Base-by-base conservation (phyloP, 2,888 invertebrate species). In the Eudemis profundana region DNA sequence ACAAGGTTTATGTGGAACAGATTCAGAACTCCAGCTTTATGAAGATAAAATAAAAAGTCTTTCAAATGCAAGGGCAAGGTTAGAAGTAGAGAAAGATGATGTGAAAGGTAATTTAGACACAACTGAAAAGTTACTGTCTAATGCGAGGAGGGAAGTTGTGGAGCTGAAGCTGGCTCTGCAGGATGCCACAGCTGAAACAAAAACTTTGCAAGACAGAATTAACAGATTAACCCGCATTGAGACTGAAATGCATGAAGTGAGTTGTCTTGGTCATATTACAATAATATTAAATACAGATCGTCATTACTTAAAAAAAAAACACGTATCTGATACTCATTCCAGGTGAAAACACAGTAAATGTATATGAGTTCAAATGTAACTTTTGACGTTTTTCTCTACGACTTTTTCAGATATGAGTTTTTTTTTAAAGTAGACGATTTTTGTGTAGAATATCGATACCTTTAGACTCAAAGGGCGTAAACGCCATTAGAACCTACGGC, bases 91-190 rank as follows among this genome's bases (percentile, higher is more conserved):
- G 74, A 85, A 95, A 65, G 93, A 93, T 15, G 94, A 94, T 71
- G 84, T 94, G 61, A 90, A 87, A 63, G 93, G 94, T 44, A 93
- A 93, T 68, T 89, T 94, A 54, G 88, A 91, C 46, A 90, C 93
- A 57, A 87, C 94, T 8, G 95, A 95, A 72, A 93, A 93, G n/a
- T 93, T 77, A 93, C 93, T 87, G 77, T 96, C 78, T 94, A 96
- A 85, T 93, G 93, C 81, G 93, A 96, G 87, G 94, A 95, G 79
- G 93, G 95, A 75, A 92, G 93, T 82, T n/a, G 94, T 95, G 23
- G 93, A 94, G 66, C 87, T 94, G 36, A 94, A 94, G 75, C 75
- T 95, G 42, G 87, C 92, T 12, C 92, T 95, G 77, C 94, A 95
- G 76, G 95, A 95, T 84, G 89, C 95, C 29, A 93, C 94, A 69